Evolutionary conservation across 2,888 invertebrate genomes (phyloP), one percentile per base, ranked within the genome.

Genomic region (Andrena bucephala): DNA sequence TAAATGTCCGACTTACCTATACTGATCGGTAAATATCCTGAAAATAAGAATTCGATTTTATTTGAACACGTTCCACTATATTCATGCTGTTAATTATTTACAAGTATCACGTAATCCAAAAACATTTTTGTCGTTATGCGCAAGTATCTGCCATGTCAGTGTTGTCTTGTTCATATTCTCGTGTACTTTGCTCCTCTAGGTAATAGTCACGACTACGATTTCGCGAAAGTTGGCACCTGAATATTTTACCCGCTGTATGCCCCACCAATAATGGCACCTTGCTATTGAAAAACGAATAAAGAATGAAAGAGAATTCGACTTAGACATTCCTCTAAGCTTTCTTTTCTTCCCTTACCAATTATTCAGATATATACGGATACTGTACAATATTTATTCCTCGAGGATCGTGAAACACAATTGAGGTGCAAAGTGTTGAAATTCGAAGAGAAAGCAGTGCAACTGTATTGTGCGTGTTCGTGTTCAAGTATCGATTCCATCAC

Each of bases 1-100:
- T 89, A 86, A 89, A 89, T 84, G 87, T 89, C 85, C 88, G 82
- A 92, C 93, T 93, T 93, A 93, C 93, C 93, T 92, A 92, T 92
- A 93, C 87, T 92, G 93, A 91, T 93, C 93, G 91, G 93, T 92
- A 92, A 93, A 93, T 90, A 93, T 92, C 92, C 93, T 93, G 93
- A 93, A 93, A 93, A 92, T 91, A 91, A 93, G 87, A 93, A 91
- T 91, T 88, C 77, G 81, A 79, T 87, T 92, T 93, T 92, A 93
- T 92, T 93, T 88, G 85, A 90, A 81, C 90, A 89, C 88, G 76
- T 89, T 87, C 87, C 80, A 90, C 89, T 90, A 72, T 85, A 31
- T 80, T 77, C 77, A 92, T 92, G 92, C 92, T 89, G 86, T 91
- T 90, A 86, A 87, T 88, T 82, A 85, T 73, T 86, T 85, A 85